Evolutionary conservation across 2,113 vertebrate species (phyloP).

Genomic region (Narcine bancroftii): DNA sequence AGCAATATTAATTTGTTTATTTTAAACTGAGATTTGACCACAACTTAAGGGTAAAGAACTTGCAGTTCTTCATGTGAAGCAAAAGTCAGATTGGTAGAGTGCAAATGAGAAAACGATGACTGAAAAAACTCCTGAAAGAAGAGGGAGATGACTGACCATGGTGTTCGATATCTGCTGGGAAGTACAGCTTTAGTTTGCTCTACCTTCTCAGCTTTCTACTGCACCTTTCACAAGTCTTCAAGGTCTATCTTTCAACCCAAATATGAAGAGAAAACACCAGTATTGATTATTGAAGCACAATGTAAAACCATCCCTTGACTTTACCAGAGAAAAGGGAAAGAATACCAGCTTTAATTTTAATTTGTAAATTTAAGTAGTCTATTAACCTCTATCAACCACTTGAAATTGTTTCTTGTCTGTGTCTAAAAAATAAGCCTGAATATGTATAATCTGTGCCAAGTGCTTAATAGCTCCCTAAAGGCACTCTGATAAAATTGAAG

Average conservation of each 20-base stretch:
- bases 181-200: not conserved
- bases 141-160: not conserved
- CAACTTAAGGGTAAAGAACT: not conserved
- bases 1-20: not conserved
- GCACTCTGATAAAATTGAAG: conserved; percentile 22
- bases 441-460: not conserved
- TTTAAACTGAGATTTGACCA: not conserved
- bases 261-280: not conserved
- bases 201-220: not conserved
- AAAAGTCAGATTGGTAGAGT: not conserved
- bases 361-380: not conserved
- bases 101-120: not conserved
- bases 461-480: not conserved
- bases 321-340: not conserved
- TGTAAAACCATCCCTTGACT: not conserved
- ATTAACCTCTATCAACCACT: conserved; percentile 4
- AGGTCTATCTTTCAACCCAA: not conserved
- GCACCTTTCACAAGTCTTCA: not conserved
- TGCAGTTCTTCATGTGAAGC: not conserved
- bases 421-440: not conserved
- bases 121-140: not conserved
- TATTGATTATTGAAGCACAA: not conserved
- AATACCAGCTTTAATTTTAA: not conserved
- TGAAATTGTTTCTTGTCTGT: not conserved
- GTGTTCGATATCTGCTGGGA: not conserved